Evolutionary conservation across 2,888 invertebrate genomes (phyloP), one percentile per base, ranked within the genome.

Genomic region (Homarus gammarus): DNA sequence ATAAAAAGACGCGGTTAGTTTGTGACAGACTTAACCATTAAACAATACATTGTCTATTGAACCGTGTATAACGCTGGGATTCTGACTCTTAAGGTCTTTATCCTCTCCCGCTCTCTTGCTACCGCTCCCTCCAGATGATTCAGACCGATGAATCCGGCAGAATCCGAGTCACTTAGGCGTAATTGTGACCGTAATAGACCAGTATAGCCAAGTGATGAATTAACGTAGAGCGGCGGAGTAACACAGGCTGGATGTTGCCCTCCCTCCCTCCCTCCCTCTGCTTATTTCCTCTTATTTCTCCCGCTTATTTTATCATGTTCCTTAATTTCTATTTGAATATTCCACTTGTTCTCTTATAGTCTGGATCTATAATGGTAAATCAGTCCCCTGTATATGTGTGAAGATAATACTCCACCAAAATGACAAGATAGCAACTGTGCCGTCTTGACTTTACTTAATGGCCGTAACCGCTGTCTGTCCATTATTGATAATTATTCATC

Each of bases 401-500:
- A 56, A 56, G 56, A 22, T 3, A 56, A 56, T 22, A 56, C 15
- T 18, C 22, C 56, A 40, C 27, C 49, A 33, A 33, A 31, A 22
- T 18, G 18, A n/a, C 78, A 8, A 33, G 31, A 31, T 49, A 40
- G 64, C 56, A 44, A 44, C 61, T 33, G 31, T 6, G 18, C 64
- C 75, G 72, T 77, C 84, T 85, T 77, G 84, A 77, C 77, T 75
- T 49, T 18, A 40, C 56, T 68, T 85, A 77, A 85, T 85, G 84
- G 77, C 84, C 84, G 84, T 77, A 85, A 77, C 81, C 84, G 84
- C 84, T 85, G 84, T 85, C 84, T 84, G 84, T 77, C 77, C 84
- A 61, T 85, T 85, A 85, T 85, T 85, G 84, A 85, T 85, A 75
- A 85, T 85, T 85, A 85, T 85, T 85, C 84, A 85, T 85, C 84